These are phyloP conservation scores for Eospalax fontanierii DNA, from an alignment of 2,797 vertebrate species.

Conservation along the genomic window DNA sequence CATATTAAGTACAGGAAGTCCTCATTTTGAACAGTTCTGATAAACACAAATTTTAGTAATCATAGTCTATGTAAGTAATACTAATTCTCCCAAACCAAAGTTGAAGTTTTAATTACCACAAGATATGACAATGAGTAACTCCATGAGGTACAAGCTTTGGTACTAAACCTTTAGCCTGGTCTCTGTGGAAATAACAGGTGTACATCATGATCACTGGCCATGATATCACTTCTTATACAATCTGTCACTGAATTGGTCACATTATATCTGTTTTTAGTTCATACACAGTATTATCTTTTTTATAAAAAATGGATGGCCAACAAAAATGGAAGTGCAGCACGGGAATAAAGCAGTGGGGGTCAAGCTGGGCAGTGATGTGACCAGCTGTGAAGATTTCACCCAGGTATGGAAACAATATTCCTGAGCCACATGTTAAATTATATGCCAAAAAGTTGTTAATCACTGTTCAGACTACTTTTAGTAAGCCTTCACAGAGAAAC, in stretches of 20 bases:
- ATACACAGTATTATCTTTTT: neutral
- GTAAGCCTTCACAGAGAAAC: constrained; percentile 34
- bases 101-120: constrained; percentile 9
- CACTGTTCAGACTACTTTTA: neutral
- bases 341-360: constrained; percentile 33
- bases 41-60: neutral
- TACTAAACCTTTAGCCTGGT: neutral
- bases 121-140: neutral
- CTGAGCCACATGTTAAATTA: neutral
- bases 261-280: constrained; percentile 6
- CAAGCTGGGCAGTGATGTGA: constrained; percentile 25
- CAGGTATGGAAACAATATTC: neutral
- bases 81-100: neutral
- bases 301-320: constrained; percentile 29
- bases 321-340: constrained; percentile 24
- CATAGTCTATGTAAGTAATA: constrained; percentile 5
- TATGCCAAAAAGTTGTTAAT: neutral
- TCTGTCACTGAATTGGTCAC: neutral
- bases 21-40: neutral
- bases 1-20: neutral
- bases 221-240: constrained; percentile 13
- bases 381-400: constrained; percentile 45
- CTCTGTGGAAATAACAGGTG: neutral
- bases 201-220: neutral
- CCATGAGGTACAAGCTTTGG: neutral